These are phyloP conservation scores for Fabriciana adippe DNA, from an alignment of 2,888 invertebrate genomes.

Conservation along the genomic window DNA sequence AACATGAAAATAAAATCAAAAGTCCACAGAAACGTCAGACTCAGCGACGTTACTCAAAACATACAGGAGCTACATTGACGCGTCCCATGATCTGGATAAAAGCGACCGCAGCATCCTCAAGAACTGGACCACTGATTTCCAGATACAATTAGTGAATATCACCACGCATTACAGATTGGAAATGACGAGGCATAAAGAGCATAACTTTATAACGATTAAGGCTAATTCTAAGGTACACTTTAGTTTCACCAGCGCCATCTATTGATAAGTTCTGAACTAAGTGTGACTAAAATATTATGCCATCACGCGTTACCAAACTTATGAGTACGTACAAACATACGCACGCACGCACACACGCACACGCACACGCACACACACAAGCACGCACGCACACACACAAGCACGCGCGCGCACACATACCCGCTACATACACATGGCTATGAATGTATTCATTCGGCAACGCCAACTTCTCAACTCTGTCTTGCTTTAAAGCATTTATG, in stretches of 20 bases:
- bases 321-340: too few species aligned
- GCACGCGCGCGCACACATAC: too few species aligned
- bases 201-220: conserved; percentile 48
- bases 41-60: conserved; percentile 35
- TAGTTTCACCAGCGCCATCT: background rate
- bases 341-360: too few species aligned
- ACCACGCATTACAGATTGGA: conserved; percentile 56
- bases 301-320: too few species aligned
- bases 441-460: too few species aligned
- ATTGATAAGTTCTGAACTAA: background rate
- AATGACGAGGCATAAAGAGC: conserved; percentile 57
- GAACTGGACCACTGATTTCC: conserved; percentile 51
- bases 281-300: too few species aligned
- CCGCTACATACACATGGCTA: too few species aligned
- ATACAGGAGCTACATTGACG: conserved; percentile 43
- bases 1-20: background rate
- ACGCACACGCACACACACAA: too few species aligned
- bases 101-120: conserved; percentile 48
- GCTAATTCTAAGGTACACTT: conserved; percentile 32
- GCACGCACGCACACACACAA: too few species aligned
- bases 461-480: too few species aligned
- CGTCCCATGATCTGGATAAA: conserved; percentile 46
- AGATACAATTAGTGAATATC: conserved; percentile 56
- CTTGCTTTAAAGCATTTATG: too few species aligned
- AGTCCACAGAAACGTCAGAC: conserved; percentile 20